Evolutionary conservation across 2,888 invertebrate genomes (phyloP), one percentile per base, ranked within the genome.

Genomic region (Petrolisthes manimaculis): DNA sequence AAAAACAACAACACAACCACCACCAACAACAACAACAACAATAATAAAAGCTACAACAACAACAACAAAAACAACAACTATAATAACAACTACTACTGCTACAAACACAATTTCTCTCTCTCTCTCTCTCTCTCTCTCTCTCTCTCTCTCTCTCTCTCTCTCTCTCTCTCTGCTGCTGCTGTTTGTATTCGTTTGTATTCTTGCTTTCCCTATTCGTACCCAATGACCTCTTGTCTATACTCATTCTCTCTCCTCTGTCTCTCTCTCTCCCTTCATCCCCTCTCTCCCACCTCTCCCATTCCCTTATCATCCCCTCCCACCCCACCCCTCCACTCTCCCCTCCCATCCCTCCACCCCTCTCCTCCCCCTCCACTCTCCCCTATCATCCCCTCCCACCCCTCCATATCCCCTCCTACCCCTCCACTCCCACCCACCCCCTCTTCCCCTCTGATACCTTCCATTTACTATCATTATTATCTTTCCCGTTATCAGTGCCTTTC

Each of bases 81-180:
- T n/a, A n/a, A n/a, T n/a, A n/a, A n/a, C n/a, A n/a, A n/a, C n/a
- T n/a, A n/a, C n/a, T n/a, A n/a, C n/a, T n/a, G n/a, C n/a, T n/a
- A n/a, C n/a, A n/a, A n/a, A n/a, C n/a, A 12, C 67, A 67, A 67
- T 8, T 67, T 8, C 8, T 67, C 67, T 67, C 14, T 14, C 67
- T 14, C 67, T 67, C 67, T 8, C 14, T 67, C 67, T 12, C 24
- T 21, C 2, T 77, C 37, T 21, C n/a, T 77, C 3, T 77, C 12
- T 37, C 51, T 78, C 37, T 9, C 79, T 53, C 79, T 79, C 79
- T 55, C n/a, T 81, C 61, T 56, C 81, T 81, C 81, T 9, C 61
- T 81, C 81, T 56, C 81, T 56, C 81, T 81, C 81, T 81, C 81
- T 71, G 67, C 67, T n/a, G n/a, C n/a, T n/a, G n/a, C n/a, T n/a